A percentile compares a stretch with the other conserved stretches of the same genome.
These are phyloP conservation scores for Brienomyrus longianalis DNA, from an alignment of 2,113 vertebrate genomes.

Conservation along the genomic window DNA sequence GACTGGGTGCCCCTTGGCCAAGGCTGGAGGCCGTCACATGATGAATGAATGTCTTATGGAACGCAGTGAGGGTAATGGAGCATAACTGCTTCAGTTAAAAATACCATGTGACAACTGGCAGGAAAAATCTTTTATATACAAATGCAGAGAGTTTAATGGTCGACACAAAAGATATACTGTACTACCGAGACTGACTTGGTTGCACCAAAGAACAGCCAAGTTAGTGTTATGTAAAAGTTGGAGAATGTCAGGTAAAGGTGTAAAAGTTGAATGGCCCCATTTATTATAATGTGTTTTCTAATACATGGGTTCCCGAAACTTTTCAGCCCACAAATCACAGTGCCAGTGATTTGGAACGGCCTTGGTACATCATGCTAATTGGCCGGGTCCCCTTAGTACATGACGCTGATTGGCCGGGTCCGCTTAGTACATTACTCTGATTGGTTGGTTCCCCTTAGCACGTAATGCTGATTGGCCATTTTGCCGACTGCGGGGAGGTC, in stretches of 20 bases:
- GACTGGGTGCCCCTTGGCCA: not conserved
- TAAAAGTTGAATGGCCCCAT: not conserved
- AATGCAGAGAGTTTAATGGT: not conserved
- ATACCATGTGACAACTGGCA: not conserved
- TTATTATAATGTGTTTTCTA: not conserved
- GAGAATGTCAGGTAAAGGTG: not conserved
- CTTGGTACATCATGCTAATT: not conserved
- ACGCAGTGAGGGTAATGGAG: not conserved
- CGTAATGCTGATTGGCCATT: not conserved
- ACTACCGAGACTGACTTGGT: not conserved
- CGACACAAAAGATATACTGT: not conserved
- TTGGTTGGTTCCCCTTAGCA: not conserved
- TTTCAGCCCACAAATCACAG: not conserved
- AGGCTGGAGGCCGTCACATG: not conserved
- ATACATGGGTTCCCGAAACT: not conserved
- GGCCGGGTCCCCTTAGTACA: not conserved
- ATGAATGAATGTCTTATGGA: not conserved
- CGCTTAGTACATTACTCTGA: not conserved
- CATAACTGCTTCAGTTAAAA: not conserved
- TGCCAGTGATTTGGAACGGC: not conserved
- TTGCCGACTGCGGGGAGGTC: not conserved
- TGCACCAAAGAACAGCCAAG: not conserved
- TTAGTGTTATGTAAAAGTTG: not conserved
- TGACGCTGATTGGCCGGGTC: not conserved
- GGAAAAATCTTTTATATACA: not conserved